A percentile compares a stretch with the other conserved stretches of the same genome.
These are phyloP conservation scores for Tenthredo notha DNA, from an alignment of 2,888 invertebrate genomes.

Conservation along the genomic window DNA sequence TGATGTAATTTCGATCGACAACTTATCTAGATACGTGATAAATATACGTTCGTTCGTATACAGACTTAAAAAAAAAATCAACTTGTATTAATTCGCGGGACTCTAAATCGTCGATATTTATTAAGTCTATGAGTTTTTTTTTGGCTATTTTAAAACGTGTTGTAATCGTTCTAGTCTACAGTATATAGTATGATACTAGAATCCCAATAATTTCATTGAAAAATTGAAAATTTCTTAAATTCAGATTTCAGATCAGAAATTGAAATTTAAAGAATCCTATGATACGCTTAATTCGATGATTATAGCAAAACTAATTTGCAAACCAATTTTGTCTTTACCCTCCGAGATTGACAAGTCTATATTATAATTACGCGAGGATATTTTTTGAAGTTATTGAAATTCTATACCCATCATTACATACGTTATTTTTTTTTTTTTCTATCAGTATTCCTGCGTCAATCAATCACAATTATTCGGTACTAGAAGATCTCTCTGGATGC, in stretches of 20 bases:
- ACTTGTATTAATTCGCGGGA: neutral
- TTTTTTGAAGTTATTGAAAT: neutral
- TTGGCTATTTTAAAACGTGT: slow-evolving; percentile 19
- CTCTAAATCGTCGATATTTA: neutral
- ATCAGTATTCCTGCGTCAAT: no score
- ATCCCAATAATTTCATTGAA: neutral
- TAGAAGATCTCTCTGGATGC: neutral
- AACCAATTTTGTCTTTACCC: no score
- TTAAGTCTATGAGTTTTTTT: slow-evolving; percentile 31
- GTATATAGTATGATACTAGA: neutral
- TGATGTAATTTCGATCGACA: neutral
- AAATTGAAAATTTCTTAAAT: neutral
- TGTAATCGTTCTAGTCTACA: neutral
- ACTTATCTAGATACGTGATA: neutral
- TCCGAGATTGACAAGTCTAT: no score
- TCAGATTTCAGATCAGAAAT: neutral
- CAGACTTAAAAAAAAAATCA: neutral
- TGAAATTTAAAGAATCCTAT: neutral
- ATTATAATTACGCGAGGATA: neutral
- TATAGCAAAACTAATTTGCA: no score
- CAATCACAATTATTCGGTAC: no score
- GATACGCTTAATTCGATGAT: neutral
- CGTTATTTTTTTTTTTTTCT: no score
- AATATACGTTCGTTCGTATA: neutral
- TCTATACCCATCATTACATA: neutral